Evolutionary conservation across 2,888 invertebrate species (phyloP), one percentile per base, ranked within the genome.

Genomic region (Lapara coniferarum): DNA sequence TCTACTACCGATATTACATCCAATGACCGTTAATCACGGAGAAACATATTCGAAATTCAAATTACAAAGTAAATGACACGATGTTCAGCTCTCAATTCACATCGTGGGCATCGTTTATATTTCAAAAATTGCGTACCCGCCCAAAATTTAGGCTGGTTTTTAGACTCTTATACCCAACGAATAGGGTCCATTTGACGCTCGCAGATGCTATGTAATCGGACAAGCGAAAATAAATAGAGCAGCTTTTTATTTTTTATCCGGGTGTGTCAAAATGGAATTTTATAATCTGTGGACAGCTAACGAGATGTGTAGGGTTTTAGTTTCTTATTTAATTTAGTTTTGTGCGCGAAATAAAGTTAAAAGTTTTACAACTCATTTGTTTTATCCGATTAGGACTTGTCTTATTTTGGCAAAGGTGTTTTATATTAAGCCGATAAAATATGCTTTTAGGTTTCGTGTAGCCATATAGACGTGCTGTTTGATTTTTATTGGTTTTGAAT

Each of bases 41-140:
- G n/a, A n/a, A n/a, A 16, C 5, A 53, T n/a, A 10, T 8, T 55
- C 10, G 0, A 16, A 19, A 19, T 55, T 55, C 16, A 19, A 12
- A 10, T 46, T 55, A 51, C 52, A n/a, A 1, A n/a, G 66, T 4
- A 49, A 6, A 3, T 7, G 10, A 16, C 37, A 10, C 30, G 70
- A 66, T 51, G 30, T 37, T 69, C 56, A 66, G 67, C 86, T 81
- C 89, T 71, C 69, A 6, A 67, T 67, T 85, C 85, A 87, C 66
- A 80, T 77, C 85, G 83, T 85, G 87, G 81, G 81, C 81, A 77
- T 75, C 78, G 81, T 83, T 85, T 89, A 90, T 87, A 87, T 88
- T 87, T 90, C 88, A 88, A 82, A 77, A 74, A 63, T 76, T 72
- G 76, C 77, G 71, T 81, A 69, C 81, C 86, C 89, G 89, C 91